Conservation (phyloP, 2,797 vertebrate genomes). For the Clarias laeviceps region DNA sequence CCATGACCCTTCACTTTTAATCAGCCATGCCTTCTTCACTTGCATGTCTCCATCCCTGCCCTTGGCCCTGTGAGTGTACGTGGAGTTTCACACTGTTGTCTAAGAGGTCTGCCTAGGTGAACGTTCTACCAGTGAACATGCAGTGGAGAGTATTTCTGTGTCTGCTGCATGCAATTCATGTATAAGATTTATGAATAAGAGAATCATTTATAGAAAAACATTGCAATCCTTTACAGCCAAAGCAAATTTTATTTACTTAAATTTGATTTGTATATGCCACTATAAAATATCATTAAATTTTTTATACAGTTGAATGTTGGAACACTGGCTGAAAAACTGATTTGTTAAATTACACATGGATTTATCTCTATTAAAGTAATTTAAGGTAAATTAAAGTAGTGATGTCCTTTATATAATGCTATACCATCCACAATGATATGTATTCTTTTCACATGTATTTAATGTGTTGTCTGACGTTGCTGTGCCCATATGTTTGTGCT, state of each 20-base stretch:
- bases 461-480: constrained; percentile 23
- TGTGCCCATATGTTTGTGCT: constrained; percentile 35
- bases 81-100: constrained; percentile 7
- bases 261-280: background rate
- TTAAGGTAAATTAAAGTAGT: background rate
- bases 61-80: constrained; percentile 11
- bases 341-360: background rate
- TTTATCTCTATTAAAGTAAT: background rate
- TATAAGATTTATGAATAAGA: background rate
- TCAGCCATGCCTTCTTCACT: constrained; percentile 38
- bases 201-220: background rate
- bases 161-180: background rate
- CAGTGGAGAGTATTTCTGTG: background rate
- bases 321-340: background rate
- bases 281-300: background rate
- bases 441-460: background rate
- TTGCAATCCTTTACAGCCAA: background rate
- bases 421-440: background rate
- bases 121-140: constrained; percentile 3
- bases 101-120: background rate
- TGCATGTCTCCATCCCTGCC: constrained; percentile 25
- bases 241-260: background rate
- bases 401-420: background rate
- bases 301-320: background rate
- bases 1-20: constrained; percentile 76